Evolutionary conservation across 2,113 vertebrate genomes (phyloP), one percentile per base, ranked within the genome.

Genomic region (Apodemus sylvaticus): DNA sequence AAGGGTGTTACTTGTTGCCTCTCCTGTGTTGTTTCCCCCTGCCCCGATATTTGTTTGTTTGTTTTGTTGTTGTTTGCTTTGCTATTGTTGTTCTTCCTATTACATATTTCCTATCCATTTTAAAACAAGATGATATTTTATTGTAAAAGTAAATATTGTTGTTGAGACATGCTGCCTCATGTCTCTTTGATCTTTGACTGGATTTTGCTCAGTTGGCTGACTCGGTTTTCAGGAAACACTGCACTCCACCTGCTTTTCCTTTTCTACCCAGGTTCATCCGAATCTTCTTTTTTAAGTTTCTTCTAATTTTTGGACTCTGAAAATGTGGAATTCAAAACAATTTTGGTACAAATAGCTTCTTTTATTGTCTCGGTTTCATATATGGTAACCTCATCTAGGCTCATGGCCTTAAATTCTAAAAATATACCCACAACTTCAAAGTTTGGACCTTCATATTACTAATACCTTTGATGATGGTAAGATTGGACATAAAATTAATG

Each of bases 381-480:
- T 73, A 66, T 93, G 60, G 6, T 95, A 78, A 95, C 91, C 45
- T 96, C 81, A 96, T 85, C 71, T 11, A 86, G 66, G 60, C 5
- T 90, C 66, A 20, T 8, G 17, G 26, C 31, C 62, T 86, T 95
- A 96, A 95, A 97, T 96, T 87, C 90, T 97, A 39, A 11, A 53
- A 85, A 48, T 48, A 90, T 89, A 60, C 53, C 93, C 81, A 58
- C 53, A 88, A 14, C 55, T 91, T 68, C 19, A 48, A 83, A 89
- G 93, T 96, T 94, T 91, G 89, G 70, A 19, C 12, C 66, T 82
- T 81, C 4, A 1, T 31, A 82, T 22, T 48, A 5, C 20, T 5
- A 5, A 64, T 68, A 77, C 1, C 7, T 14, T 66, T 34, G 45
- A 42, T 60, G 62, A 71, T n/a, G 81, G 1, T 39, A 79, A 53